Evolutionary conservation across 1,140 invertebrate species (phyloP), one percentile per base, ranked within the genome.

Genomic region (Xylocopa sonorina): DNA sequence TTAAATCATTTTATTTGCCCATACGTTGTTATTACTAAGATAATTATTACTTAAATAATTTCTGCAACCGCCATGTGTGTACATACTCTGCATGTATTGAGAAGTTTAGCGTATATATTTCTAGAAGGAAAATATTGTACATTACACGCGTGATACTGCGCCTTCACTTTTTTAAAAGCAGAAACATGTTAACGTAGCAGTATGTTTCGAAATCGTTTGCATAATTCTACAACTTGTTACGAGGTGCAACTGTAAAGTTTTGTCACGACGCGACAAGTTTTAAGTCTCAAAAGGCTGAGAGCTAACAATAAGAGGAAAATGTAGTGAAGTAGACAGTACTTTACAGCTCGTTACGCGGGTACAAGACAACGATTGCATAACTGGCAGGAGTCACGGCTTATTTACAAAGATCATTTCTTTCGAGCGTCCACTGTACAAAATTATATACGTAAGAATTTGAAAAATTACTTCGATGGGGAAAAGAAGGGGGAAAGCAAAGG

Each of bases 1-100:
- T 63, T 64, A 24, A 27, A 64, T 7, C 16, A 18, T 43, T 27
- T 27, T 64, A 64, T 64, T n/a, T n/a, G n/a, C n/a, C n/a, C n/a
- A n/a, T n/a, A n/a, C n/a, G 24, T 27, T 0, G 3, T 63, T 24
- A 41, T 41, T 24, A 34, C 16, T 46, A 43, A 9, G 41, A 46
- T 46, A 14, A 46, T 10, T 46, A 38, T 38, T 16, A 14, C 16
- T 46, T 46, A 10, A n/a, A n/a, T n/a, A n/a, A n/a, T n/a, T n/a
- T n/a, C n/a, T 46, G 43, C 14, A 14, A 14, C n/a, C 16, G 14
- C 14, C 12, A 46, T 12, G 3, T 46, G 12, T 14, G 14, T 2
- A 14, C 12, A 46, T 46, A 46, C 9, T 46, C 16, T 46, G 10
- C 43, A 14, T 14, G 43, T 46, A 14, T 14, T 46, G 12, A n/a